Evolutionary conservation across 1,140 invertebrate species (phyloP), one percentile per base, ranked within the genome.

Genomic region (Caenorhabditis remanei): DNA sequence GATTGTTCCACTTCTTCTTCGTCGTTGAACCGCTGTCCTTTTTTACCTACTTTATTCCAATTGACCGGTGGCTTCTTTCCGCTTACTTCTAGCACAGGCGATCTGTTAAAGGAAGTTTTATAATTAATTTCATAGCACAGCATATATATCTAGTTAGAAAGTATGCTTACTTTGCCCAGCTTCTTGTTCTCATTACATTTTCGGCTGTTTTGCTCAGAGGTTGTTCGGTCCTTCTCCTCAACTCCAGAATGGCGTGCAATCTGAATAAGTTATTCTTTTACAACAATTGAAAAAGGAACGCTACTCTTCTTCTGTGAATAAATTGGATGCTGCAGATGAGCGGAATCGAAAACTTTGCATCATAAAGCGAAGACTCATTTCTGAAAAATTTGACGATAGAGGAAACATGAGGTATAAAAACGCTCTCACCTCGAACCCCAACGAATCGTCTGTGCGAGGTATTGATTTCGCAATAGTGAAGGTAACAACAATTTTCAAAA

Each of bases 41-140:
- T 79, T 14, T 79, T 79, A n/a, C 46, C 14, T 3, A 13, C 14
- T 48, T 14, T 13, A 8, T 79, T n/a, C 71, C 71, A 79, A 79
- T 46, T 79, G 7, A 46, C 19, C 7, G n/a, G 2, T 8, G 43
- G 71, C 24, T 50, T 79, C 24, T n/a, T 14, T 21, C 71, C 71
- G 14, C 71, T 79, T 6, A 79, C 71, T 79, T 79, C 71, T 50
- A 79, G 46, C n/a, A 79, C 21, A 13, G 71, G 46, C 19, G 71
- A 46, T 24, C 71, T 79, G 43, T 5, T 9, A 71, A 46, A 13
- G 5, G 32, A 32, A 32, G 32, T 32, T 32, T 0, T 32, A 32
- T 32, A 50, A 50, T 4, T 50, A 7, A 24, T 2, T 43, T 50
- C 24, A 19, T 13, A 46, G 43, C 65, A 16, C 6, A n/a, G 19